Evolutionary conservation across 1,140 invertebrate genomes (phyloP).

Genomic region (Neodiprion virginianus): DNA sequence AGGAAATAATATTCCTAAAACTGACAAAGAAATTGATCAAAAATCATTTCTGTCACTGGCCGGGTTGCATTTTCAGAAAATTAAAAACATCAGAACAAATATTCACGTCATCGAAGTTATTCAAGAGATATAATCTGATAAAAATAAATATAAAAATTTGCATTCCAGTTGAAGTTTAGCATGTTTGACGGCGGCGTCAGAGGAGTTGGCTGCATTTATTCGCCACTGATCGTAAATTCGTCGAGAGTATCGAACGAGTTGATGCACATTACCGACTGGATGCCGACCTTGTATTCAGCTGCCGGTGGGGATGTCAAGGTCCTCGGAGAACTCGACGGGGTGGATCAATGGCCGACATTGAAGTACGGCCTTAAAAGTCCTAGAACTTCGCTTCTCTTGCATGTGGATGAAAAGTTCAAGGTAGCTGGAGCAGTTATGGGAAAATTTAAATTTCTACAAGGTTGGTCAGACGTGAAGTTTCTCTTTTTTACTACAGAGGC

Average conservation of each 20-base stretch:
- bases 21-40: too few relatives aligned
- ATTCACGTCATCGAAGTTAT: too few relatives aligned
- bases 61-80: too few relatives aligned
- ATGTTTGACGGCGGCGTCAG: slow-evolving; percentile 73
- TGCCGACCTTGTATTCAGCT: slow-evolving; percentile 70
- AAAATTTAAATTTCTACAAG: slow-evolving; percentile 45
- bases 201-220: slow-evolving; percentile 67
- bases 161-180: slow-evolving; percentile 53
- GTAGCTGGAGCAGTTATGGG: slow-evolving; percentile 38
- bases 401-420: slow-evolving; percentile 41
- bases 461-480: slow-evolving; percentile 25
- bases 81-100: too few relatives aligned
- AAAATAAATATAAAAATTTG: background rate
- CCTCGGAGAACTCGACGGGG: slow-evolving; percentile 53
- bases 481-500: background rate
- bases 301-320: slow-evolving; percentile 60
- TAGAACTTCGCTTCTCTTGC: slow-evolving; percentile 39
- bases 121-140: too few relatives aligned
- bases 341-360: slow-evolving; percentile 61
- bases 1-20: too few relatives aligned
- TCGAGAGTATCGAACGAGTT: slow-evolving; percentile 66
- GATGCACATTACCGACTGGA: slow-evolving; percentile 78
- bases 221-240: slow-evolving; percentile 58
- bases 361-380: background rate
- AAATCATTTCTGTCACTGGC: too few relatives aligned